phyloP scores from a whole-genome alignment of 2,113 vertebrate genomes.

The Oncorhynchus keta region DNA sequence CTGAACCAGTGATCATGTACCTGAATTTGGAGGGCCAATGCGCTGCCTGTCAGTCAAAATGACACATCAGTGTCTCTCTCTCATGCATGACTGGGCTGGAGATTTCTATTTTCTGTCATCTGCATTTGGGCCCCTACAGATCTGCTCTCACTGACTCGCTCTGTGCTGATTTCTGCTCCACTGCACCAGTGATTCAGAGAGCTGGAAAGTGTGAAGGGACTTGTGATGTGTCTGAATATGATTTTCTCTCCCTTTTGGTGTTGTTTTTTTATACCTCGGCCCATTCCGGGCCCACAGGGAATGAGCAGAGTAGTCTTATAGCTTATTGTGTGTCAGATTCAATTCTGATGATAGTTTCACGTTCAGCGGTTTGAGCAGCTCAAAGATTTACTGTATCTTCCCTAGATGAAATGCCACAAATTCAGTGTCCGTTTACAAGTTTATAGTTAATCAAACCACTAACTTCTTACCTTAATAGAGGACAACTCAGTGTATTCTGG shows the following conservation, averaged over 20 bases:
- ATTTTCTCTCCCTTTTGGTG: neutral
- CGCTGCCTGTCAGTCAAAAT: neutral
- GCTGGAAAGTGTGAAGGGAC: constrained; percentile 34
- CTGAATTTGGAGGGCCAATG: neutral
- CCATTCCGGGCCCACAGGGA: neutral
- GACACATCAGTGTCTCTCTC: neutral
- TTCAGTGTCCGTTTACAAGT: neutral
- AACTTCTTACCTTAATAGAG: neutral
- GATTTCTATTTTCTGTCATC: constrained; percentile 45
- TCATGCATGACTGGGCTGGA: constrained; percentile 25
- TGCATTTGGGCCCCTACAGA: constrained; percentile 40
- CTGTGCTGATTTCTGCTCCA: constrained; percentile 41
- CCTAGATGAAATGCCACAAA: neutral
- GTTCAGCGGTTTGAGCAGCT: no score
- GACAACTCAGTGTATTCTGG: no score
- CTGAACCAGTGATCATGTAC: neutral
- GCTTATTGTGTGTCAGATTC: no score
- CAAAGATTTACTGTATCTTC: neutral
- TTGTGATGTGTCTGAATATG: neutral
- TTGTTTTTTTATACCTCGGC: neutral
- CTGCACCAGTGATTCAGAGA: constrained; percentile 30
- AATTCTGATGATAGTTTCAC: no score
- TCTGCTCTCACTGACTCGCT: constrained; percentile 16
- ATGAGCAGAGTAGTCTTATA: no score
- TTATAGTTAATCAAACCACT: neutral